Percentiles rank a stretch among this genome's conserved stretches.
These are phyloP conservation scores for Palloptera scutellata DNA, from an alignment of 2,888 invertebrate genomes.

Conservation along the genomic window DNA sequence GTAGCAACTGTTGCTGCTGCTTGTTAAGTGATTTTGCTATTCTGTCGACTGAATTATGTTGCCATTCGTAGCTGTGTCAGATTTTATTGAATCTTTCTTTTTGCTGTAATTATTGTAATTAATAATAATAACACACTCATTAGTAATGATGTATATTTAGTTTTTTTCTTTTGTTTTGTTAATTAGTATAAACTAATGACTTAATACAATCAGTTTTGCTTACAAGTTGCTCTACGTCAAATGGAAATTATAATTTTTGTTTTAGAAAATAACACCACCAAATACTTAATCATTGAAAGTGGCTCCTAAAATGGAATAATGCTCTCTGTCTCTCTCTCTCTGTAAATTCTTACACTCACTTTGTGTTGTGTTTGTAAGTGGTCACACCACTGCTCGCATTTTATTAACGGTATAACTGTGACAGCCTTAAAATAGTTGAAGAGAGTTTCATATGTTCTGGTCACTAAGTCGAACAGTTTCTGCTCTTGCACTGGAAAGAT, in stretches of 20 bases:
- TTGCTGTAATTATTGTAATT: conserved; percentile 19
- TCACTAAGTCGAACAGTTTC: no score
- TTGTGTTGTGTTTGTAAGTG: no score
- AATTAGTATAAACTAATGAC: conserved; percentile 36
- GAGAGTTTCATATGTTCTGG: no score
- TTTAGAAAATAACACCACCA: neutral
- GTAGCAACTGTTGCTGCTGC: neutral
- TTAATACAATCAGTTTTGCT: conserved; percentile 16
- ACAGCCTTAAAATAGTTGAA: no score
- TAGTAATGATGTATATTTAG: conserved; percentile 16
- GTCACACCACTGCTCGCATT: no score
- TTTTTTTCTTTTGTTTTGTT: conserved; percentile 18
- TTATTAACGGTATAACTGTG: no score
- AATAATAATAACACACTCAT: conserved; percentile 17
- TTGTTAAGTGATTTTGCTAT: neutral
- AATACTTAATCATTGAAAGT: no score
- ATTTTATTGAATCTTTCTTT: conserved; percentile 20
- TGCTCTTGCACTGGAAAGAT: no score
- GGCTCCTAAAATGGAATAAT: no score
- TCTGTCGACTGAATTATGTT: no score
- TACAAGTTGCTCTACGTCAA: neutral
- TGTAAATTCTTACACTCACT: no score
- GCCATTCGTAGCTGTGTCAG: conserved; percentile 13
- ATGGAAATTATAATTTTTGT: neutral
- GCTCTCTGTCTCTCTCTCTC: no score